Percentiles rank a stretch among this genome's conserved stretches.
Conservation (phyloP, 2,888 invertebrate species). For the Pseudeuparius sepicola region DNA sequence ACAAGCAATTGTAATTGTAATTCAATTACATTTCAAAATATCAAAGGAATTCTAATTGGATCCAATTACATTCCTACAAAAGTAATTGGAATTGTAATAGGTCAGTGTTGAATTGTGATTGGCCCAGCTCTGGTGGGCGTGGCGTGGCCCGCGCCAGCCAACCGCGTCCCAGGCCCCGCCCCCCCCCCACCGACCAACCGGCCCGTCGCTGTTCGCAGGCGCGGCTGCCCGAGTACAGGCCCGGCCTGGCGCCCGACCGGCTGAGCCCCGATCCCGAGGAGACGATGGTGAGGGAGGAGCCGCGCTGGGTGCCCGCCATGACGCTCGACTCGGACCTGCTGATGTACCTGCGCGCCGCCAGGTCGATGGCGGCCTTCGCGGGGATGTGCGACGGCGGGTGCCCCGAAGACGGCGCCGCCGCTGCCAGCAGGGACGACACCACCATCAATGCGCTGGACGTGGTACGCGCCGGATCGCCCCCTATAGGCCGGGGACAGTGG, state of each 20-base stretch:
- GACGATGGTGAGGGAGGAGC: constrained; percentile 61
- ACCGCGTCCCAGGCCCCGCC: too few species aligned
- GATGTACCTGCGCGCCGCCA: constrained; percentile 94
- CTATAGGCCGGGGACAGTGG: too few species aligned
- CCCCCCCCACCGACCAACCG: too few species aligned
- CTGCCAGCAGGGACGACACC: constrained; percentile 93
- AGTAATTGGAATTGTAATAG: too few species aligned
- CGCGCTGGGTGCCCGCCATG: constrained; percentile 85
- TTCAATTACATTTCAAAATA: too few species aligned
- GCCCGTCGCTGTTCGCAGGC: too few species aligned
- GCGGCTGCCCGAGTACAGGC: constrained; percentile 40
- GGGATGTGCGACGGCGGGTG: constrained; percentile 97
- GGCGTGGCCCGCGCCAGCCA: too few species aligned
- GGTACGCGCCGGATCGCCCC: constrained; percentile 51
- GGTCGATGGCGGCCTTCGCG: constrained; percentile 97
- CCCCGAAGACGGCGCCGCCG: constrained; percentile 93
- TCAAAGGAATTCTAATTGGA: too few species aligned
- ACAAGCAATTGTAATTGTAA: too few species aligned
- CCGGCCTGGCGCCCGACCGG: constrained; percentile 43
- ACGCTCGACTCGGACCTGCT: constrained; percentile 89
- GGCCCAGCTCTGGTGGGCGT: too few species aligned
- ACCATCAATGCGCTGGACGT: constrained; percentile 95
- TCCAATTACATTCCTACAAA: too few species aligned
- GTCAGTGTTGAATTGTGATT: too few species aligned
- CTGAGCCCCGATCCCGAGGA: constrained; percentile 47